Percentiles rank a stretch among this genome's conserved stretches.
These are phyloP conservation scores for Yponomeuta evonymella DNA, from an alignment of 2,888 invertebrate species.

Conservation along the genomic window DNA sequence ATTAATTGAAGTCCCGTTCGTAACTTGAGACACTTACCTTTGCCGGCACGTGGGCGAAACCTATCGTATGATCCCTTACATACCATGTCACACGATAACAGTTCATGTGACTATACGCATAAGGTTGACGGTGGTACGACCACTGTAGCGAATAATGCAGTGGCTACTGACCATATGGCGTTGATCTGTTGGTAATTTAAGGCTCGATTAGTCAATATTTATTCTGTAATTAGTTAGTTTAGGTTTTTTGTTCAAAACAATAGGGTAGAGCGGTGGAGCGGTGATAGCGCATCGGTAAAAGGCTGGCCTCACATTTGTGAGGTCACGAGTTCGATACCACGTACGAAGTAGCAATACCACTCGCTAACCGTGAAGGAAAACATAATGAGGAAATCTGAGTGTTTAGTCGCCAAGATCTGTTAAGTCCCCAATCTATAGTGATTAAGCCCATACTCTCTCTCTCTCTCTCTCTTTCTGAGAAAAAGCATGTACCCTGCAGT, in stretches of 20 bases:
- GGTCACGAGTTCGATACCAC: too few species aligned
- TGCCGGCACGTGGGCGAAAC: constrained; percentile 48
- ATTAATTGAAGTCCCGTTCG: constrained; percentile 63
- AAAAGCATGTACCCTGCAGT: too few species aligned
- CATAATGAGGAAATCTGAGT: too few species aligned
- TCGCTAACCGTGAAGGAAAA: too few species aligned
- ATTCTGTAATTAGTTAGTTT: background rate
- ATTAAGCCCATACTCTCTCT: too few species aligned
- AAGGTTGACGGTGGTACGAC: background rate
- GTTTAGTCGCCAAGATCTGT: too few species aligned
- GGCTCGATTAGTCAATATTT: background rate
- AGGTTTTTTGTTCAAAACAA: background rate
- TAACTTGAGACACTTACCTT: constrained; percentile 34
- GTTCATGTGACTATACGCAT: background rate
- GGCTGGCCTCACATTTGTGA: too few species aligned
- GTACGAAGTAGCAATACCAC: too few species aligned
- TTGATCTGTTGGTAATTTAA: background rate
- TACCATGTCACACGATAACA: background rate
- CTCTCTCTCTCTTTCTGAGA: too few species aligned
- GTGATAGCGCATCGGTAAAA: too few species aligned
- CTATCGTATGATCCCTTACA: constrained; percentile 38
- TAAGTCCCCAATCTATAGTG: too few species aligned
- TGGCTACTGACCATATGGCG: background rate
- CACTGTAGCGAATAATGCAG: constrained; percentile 18
- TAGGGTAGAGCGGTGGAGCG: too few species aligned